phyloP scores from a whole-genome alignment of 1,140 invertebrate species.

The Ceratosolen fusciceps region DNA sequence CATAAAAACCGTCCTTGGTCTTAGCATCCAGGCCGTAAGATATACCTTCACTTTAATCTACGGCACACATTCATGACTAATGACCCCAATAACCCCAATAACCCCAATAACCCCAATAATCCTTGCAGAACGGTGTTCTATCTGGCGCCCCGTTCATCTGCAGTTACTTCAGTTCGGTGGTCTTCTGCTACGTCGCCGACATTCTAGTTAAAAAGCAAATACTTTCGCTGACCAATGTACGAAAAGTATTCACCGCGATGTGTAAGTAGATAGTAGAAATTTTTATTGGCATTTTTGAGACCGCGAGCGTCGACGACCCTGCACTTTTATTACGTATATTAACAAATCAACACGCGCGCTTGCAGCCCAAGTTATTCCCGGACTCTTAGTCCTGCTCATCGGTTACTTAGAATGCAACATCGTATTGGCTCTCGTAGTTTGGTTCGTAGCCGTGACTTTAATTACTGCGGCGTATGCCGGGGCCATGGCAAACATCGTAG shows the following conservation, averaged over 20 bases:
- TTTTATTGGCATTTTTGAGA: too few relatives aligned
- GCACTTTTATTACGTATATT: too few relatives aligned
- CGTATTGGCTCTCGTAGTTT: constrained; percentile 74
- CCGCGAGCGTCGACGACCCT: too few relatives aligned
- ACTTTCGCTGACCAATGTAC: constrained; percentile 76
- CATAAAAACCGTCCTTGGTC: constrained; percentile 79
- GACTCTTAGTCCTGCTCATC: constrained; percentile 76
- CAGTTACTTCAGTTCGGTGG: constrained; percentile 79
- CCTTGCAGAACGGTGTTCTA: constrained; percentile 76
- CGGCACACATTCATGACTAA: too few relatives aligned
- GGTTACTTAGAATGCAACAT: constrained; percentile 79
- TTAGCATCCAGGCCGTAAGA: constrained; percentile 77
- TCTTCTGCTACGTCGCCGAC: constrained; percentile 81
- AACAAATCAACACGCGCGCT: too few relatives aligned
- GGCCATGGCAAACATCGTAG: constrained; percentile 83
- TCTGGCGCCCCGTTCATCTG: constrained; percentile 79
- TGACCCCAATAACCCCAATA: too few relatives aligned
- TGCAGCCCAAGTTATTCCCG: constrained; percentile 79
- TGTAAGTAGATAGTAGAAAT: constrained; percentile 64
- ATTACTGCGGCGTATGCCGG: constrained; percentile 82
- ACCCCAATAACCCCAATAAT: too few relatives aligned
- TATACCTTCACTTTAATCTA: background rate
- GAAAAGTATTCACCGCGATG: constrained; percentile 79
- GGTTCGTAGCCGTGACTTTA: constrained; percentile 80
- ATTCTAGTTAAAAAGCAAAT: constrained; percentile 74